Base-by-base conservation (phyloP, 2,113 vertebrate genomes). In the Misgurnus mizolepis region DNA sequence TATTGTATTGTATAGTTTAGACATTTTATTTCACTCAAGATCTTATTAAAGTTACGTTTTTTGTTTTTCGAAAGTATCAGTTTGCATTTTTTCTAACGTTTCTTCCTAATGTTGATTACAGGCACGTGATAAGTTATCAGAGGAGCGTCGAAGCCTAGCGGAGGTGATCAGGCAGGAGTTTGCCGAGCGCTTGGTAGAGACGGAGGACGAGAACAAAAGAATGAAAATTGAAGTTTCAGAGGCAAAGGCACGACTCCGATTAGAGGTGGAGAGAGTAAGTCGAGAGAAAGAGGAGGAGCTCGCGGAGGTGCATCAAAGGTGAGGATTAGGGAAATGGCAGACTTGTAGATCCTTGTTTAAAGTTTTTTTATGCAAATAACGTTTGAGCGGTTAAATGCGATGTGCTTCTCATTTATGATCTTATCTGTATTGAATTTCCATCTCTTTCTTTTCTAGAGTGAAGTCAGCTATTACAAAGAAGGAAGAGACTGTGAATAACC, bases 281-380 rank as follows among this genome's bases (percentile, higher is more conserved):
- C 87, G 82, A 60, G 95, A 95, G 88, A 98, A 98, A 88, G 95
- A 97, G 67, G 92, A 91, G 22, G 95, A 98, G 85, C 91, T 99
- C 81, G 94, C 94, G 1, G 94, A 98, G 67, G 95, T 99, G 17
- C 96, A 97, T 81, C 93, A 93, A 62, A 93, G 98, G 97, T 98
- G 67, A 92, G 89, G 8, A 66, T 34, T 34, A 34, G 27, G 27
- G 27, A 34, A 34, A 34, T 34, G 27, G 27, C 27, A 34, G 27
- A 34, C 2, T 34, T 34, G 27, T 34, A 34, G 3, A 34, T 34
- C 27, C 27, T 34, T 34, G 27, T 22, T 22, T 22, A 34, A 34
- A 34, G 3, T 34, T 3, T 3, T 34, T 34, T 34, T 34, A 34
- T 34, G 27, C 27, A 34, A 22, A 34, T 34, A 34, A 34, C 3